phyloP scores from a whole-genome alignment of 2,797 vertebrate genomes.

The Cyclopterus lumpus region DNA sequence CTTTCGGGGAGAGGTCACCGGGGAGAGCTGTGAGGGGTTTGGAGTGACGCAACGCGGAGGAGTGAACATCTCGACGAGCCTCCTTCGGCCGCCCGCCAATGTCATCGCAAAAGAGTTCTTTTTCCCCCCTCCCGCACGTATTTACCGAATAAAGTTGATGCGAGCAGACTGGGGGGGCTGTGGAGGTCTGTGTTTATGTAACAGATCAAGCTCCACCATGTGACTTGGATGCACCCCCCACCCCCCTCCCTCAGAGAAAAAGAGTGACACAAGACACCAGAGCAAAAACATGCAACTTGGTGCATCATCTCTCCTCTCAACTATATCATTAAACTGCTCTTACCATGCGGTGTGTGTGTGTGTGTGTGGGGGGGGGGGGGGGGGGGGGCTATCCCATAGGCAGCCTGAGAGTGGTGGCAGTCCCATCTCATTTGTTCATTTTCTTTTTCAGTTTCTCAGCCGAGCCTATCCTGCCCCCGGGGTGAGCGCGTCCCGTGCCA shows the following conservation, averaged over 20 bases:
- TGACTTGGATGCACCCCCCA: conserved; percentile 68
- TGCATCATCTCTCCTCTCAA: conserved; percentile 54
- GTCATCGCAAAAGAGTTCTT: conserved; percentile 74
- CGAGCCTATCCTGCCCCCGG: conserved; percentile 74
- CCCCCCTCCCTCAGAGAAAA: conserved; percentile 60
- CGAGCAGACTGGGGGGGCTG: conserved; percentile 74
- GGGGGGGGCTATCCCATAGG: conserved; percentile 69
- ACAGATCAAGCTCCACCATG: conserved; percentile 78
- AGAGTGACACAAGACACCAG: conserved; percentile 81
- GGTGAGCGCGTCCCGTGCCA: conserved; percentile 75
- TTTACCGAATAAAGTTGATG: conserved; percentile 77
- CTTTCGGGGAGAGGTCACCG: conserved; percentile 63
- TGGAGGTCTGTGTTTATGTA: conserved; percentile 80
- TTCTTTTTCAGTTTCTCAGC: conserved; percentile 75
- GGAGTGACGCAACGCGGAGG: conserved; percentile 53
- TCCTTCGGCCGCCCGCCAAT: conserved; percentile 70
- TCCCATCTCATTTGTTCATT: conserved; percentile 84
- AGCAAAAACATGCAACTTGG: conserved; percentile 69
- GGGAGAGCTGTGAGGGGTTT: conserved; percentile 51
- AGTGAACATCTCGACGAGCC: conserved; percentile 73
- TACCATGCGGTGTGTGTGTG: conserved; percentile 43
- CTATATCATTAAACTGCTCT: conserved; percentile 75
- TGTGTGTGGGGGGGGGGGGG: too few relatives aligned
- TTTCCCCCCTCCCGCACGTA: conserved; percentile 43
- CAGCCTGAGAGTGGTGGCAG: conserved; percentile 82